Evolutionary conservation across 2,113 vertebrate species (phyloP).

Genomic region (Eurypyga helias): DNA sequence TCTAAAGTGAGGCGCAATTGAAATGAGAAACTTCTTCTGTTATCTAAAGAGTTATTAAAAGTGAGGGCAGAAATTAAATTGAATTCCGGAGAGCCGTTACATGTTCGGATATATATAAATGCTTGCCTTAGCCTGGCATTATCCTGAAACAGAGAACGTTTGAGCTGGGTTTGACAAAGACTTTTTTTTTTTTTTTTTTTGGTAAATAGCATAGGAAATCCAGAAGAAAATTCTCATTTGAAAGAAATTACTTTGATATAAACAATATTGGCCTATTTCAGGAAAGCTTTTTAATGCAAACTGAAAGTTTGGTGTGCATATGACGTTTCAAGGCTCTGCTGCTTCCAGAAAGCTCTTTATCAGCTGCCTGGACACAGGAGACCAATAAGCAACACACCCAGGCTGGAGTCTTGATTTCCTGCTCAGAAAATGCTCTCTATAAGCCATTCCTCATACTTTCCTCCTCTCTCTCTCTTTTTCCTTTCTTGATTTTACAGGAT

Average conservation of each 20-base stretch:
- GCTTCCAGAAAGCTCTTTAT: background rate
- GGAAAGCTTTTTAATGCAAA: background rate
- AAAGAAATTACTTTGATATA: background rate
- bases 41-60: slow-evolving; percentile 35
- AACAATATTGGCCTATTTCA: background rate
- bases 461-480: background rate
- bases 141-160: background rate
- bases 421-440: background rate
- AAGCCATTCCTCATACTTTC: background rate
- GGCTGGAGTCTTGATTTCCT: background rate
- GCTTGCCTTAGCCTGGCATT: background rate
- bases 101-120: background rate
- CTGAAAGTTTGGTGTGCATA: background rate
- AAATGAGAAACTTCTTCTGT: slow-evolving; percentile 20
- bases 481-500: background rate
- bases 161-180: background rate
- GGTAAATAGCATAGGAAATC: background rate
- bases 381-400: background rate
- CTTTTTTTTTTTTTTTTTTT: rapidly evolving
- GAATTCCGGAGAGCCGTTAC: background rate
- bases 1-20: background rate
- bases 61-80: slow-evolving; percentile 1
- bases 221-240: background rate
- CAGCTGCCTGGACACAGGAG: background rate
- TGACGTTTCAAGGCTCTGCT: background rate